Evolutionary conservation across 1,140 invertebrate genomes (phyloP).

Genomic region (Drosophila teissieri): DNA sequence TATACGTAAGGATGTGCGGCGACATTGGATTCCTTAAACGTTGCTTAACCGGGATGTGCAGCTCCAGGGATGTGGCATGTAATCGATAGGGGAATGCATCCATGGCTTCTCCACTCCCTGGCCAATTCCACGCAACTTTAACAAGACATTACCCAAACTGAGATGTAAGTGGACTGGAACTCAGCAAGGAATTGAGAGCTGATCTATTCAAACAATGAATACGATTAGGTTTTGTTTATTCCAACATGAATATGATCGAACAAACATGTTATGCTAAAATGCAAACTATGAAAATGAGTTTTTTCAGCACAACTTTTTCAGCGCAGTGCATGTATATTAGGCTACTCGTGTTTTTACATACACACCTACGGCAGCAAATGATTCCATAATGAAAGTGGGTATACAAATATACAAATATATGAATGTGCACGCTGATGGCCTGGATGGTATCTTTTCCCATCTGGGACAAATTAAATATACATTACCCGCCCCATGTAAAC

Average conservation of each 20-base stretch:
- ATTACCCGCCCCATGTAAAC: slow-evolving; percentile 37
- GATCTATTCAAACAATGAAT: not conserved
- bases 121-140: slow-evolving; percentile 11
- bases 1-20: slow-evolving; percentile 33
- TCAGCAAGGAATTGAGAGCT: not conserved
- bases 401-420: slow-evolving; percentile 23
- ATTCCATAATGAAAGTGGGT: slow-evolving; percentile 36
- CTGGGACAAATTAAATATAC: slow-evolving; percentile 50
- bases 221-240: too few relatives aligned
- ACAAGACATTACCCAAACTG: slow-evolving; percentile 16
- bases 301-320: not conserved
- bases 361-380: slow-evolving; percentile 16
- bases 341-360: slow-evolving; percentile 1
- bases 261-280: slow-evolving; percentile 14
- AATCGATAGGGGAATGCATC: slow-evolving; percentile 34
- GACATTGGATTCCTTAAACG: slow-evolving; percentile 46
- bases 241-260: not conserved
- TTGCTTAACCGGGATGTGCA: slow-evolving; percentile 38
- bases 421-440: slow-evolving; percentile 33
- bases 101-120: slow-evolving; percentile 6
- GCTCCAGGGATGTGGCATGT: slow-evolving; percentile 33
- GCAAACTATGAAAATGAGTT: too few relatives aligned
- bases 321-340: slow-evolving; percentile 24
- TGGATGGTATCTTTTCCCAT: slow-evolving; percentile 26
- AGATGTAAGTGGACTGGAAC: not conserved